Conservation (phyloP, 2,113 vertebrate species). For the Lipophrys pholis region DNA sequence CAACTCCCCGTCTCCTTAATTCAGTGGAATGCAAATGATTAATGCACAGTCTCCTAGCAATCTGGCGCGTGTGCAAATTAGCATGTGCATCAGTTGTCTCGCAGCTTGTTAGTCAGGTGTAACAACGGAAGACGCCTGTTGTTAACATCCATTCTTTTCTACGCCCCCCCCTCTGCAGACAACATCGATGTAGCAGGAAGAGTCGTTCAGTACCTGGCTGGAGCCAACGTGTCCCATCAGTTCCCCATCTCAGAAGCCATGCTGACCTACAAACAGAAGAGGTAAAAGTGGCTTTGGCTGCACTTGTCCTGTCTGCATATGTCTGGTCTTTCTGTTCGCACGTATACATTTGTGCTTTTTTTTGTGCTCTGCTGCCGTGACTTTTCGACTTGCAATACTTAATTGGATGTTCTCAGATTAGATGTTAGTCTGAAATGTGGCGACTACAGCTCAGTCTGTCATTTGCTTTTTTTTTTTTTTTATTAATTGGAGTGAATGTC, state of each 20-base stretch:
- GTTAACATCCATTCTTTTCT: slow-evolving; percentile 19
- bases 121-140: slow-evolving; percentile 1
- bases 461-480: background rate
- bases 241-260: slow-evolving; percentile 89
- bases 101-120: slow-evolving; percentile 31
- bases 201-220: slow-evolving; percentile 76
- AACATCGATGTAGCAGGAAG: slow-evolving; percentile 78
- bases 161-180: slow-evolving; percentile 55
- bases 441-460: background rate
- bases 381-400: background rate
- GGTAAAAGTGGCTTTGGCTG: slow-evolving; percentile 46
- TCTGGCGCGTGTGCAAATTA: slow-evolving; percentile 18
- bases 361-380: slow-evolving; percentile 23
- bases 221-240: slow-evolving; percentile 86
- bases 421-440: background rate
- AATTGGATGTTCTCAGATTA: slow-evolving; percentile 12
- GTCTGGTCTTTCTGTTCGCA: slow-evolving; percentile 32
- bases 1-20: slow-evolving; percentile 13
- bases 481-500: background rate
- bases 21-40: slow-evolving; percentile 46
- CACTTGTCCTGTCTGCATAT: background rate
- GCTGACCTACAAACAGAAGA: slow-evolving; percentile 86
- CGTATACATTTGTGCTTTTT: slow-evolving; percentile 23
- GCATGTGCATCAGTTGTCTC: slow-evolving; percentile 21
- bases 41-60: slow-evolving; percentile 14